A percentile compares a stretch with the other conserved stretches of the same genome.
Conservation (phyloP, 1,140 invertebrate genomes). For the Gonioctena quinquepunctata region DNA sequence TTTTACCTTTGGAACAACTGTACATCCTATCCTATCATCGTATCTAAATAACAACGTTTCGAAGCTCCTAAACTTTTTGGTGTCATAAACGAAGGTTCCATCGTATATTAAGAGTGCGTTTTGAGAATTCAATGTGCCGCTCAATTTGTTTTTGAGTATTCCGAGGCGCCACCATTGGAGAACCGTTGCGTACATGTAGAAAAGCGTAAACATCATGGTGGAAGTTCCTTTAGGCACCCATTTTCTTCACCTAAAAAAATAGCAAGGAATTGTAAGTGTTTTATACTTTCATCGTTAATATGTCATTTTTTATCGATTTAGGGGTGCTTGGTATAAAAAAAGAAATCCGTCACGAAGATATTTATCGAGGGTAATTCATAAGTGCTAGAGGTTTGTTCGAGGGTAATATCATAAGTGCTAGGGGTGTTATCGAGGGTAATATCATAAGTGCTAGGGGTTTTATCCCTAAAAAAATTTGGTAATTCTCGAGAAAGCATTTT, state of each 20-base stretch:
- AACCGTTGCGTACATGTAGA: slow-evolving; percentile 70
- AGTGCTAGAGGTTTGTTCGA: too few relatives aligned
- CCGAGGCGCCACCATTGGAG: slow-evolving; percentile 68
- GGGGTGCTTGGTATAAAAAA: too few relatives aligned
- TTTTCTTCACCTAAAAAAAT: not conserved
- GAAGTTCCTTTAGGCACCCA: not conserved
- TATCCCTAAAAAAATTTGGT: too few relatives aligned
- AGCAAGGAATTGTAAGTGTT: too few relatives aligned
- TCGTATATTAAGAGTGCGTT: slow-evolving; percentile 50
- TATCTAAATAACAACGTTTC: slow-evolving; percentile 51
- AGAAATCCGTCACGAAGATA: too few relatives aligned
- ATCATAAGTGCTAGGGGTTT: too few relatives aligned
- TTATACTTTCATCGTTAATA: too few relatives aligned
- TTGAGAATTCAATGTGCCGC: slow-evolving; percentile 46
- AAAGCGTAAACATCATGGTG: slow-evolving; percentile 66
- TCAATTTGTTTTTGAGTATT: slow-evolving; percentile 55
- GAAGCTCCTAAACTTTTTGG: slow-evolving; percentile 38
- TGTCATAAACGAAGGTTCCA: slow-evolving; percentile 31
- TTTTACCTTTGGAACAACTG: slow-evolving; percentile 54
- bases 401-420: too few relatives aligned
- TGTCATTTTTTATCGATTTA: too few relatives aligned
- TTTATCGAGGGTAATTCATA: too few relatives aligned
- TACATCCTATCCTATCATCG: slow-evolving; percentile 50
- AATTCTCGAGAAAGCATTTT: too few relatives aligned
- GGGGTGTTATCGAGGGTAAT: too few relatives aligned